phyloP scores from a whole-genome alignment of 2,113 vertebrate genomes.

The Rhineura floridana region DNA sequence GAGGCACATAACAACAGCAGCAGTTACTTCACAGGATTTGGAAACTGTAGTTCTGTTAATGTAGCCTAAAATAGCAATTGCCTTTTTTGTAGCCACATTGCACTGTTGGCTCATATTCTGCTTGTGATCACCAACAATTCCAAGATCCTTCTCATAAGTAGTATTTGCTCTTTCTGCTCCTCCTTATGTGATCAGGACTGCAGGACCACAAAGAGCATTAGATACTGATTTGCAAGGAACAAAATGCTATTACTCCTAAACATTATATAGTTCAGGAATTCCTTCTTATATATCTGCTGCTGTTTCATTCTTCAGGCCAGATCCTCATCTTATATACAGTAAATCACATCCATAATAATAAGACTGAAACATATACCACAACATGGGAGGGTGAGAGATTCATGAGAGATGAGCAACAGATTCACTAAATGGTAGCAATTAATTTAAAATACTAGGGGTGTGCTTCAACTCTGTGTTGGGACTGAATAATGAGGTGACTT shows the following conservation, averaged over 20 bases:
- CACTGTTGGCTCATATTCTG: no score
- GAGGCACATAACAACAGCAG: no score
- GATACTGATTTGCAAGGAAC: background rate
- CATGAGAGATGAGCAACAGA: no score
- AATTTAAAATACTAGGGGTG: background rate
- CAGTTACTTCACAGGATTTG: no score
- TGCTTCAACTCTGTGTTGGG: no score
- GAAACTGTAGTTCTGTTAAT: no score
- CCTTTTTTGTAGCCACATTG: no score
- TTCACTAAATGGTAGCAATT: background rate
- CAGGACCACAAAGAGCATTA: background rate
- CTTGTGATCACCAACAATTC: no score
- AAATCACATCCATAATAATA: background rate
- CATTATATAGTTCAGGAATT: background rate
- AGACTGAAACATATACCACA: background rate
- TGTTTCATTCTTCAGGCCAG: background rate
- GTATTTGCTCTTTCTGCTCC: background rate
- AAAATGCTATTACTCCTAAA: background rate
- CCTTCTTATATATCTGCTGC: background rate
- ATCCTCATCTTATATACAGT: background rate
- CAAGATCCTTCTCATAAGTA: no score
- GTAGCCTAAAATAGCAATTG: no score
- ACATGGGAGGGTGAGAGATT: background rate
- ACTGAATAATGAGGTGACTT: no score
- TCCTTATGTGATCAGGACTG: background rate